Evolutionary conservation across 2,888 invertebrate species (phyloP).

Genomic region (Apamea epomidion): DNA sequence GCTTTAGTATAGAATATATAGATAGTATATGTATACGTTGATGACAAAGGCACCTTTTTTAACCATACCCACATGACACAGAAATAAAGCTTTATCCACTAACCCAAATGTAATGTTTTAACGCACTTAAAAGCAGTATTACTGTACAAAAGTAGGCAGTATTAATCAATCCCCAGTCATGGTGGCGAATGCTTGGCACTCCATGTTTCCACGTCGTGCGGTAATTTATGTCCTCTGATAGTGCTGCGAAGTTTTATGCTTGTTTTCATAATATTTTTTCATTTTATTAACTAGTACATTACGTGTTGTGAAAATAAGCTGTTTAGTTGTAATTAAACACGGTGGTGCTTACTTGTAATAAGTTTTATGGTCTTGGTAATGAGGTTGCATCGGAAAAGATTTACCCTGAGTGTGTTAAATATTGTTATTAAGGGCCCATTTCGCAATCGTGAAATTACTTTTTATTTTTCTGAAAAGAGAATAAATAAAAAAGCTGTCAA

Average conservation of each 20-base stretch:
- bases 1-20: too few species aligned
- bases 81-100: background rate
- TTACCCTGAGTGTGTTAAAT: background rate
- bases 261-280: conserved; percentile 51
- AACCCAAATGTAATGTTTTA: conserved; percentile 31
- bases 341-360: background rate
- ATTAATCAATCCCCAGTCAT: conserved; percentile 58
- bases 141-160: conserved; percentile 27
- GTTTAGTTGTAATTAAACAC: conserved; percentile 33
- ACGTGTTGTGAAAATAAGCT: conserved; percentile 29
- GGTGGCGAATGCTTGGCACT: conserved; percentile 61
- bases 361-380: background rate
- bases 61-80: too few species aligned
- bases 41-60: background rate
- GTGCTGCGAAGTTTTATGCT: conserved; percentile 43
- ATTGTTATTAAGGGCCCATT: background rate
- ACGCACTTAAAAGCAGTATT: conserved; percentile 20
- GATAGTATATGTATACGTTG: background rate
- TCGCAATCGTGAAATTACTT: background rate
- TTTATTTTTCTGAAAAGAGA: background rate
- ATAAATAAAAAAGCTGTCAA: background rate
- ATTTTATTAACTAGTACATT: conserved; percentile 46
- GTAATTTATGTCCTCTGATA: conserved; percentile 59
- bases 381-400: background rate
- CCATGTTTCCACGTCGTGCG: conserved; percentile 57